Base-by-base conservation (phyloP, 2,797 vertebrate genomes). In the Alcedo quadribrachys region DNA sequence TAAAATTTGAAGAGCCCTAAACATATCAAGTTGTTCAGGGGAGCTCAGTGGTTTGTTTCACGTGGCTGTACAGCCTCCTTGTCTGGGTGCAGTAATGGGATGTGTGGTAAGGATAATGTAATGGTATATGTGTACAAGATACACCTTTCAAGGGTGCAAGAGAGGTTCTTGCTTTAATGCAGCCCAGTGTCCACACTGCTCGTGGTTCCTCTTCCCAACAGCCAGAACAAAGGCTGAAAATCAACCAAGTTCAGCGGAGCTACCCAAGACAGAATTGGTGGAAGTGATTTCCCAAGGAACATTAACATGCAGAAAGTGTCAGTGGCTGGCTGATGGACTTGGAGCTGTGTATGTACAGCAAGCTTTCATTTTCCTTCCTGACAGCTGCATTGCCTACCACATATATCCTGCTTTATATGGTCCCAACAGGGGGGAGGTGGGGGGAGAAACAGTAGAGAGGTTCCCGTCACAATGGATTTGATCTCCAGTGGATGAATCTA, bases 1-100 rank as follows among this genome's bases (percentile, higher is more conserved):
- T 95, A 87, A 95, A 86, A 95, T 94, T 75, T 77, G 89, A 75
- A 94, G 80, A 82, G 60, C 30, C 68, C 84, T 89, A 73, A 90
- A 96, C 84, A 81, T 60, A 93, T 88, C 75, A 30, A 9, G 45
- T 65, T 91, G 70, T 92, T 94, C 87, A 79, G 10, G 54, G 95
- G 79, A 79, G 77, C 87, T 77, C 86, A 53, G 81, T 0, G 5
- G 69, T 53, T 93, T 78, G 81, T 82, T 95, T 91, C 79, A 79
- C 20, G 12, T 40, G 53, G 82, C 33, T 70, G n/a, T 42, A 30
- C 58, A 87, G 81, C 30, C 48, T 78, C 43, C 54, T 66, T 62
- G 84, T 53, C 70, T 33, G 74, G 76, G 81, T 66, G 78, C 50
- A 7, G 86, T n/a, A 85, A 84, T 4, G 42, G 82, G 70, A 80